A percentile compares a stretch with the other conserved stretches of the same genome.
These are phyloP conservation scores for Sebastes iracundus DNA, from an alignment of 2,797 vertebrate species.

Conservation along the genomic window DNA sequence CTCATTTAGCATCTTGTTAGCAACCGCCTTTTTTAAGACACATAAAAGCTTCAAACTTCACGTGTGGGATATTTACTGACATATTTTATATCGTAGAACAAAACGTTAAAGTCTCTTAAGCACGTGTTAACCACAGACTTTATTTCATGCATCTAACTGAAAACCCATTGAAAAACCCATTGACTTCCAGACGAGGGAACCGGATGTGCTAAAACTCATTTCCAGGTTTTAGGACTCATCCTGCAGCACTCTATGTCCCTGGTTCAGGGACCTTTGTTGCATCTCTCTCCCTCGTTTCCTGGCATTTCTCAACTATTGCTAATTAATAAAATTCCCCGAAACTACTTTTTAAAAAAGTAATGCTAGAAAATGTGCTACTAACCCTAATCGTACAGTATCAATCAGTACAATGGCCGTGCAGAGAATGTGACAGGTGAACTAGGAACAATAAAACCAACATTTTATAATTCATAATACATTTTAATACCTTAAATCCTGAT, in stretches of 20 bases:
- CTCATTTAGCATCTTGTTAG: rapidly evolving
- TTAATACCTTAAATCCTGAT: background rate
- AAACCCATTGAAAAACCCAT: too few species aligned
- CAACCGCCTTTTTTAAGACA: too few species aligned
- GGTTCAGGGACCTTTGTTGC: background rate
- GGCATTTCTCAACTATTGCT: background rate
- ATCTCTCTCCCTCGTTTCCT: background rate
- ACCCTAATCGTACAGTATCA: background rate
- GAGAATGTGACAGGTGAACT: background rate
- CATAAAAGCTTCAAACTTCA: too few species aligned
- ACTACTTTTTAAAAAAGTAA: background rate
- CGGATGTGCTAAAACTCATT: too few species aligned
- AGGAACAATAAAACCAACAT: background rate
- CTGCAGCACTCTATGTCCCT: background rate
- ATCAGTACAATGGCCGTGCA: background rate
- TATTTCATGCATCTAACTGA: too few species aligned
- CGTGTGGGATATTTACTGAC: too few species aligned
- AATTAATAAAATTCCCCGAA: background rate
- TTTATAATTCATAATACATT: background rate
- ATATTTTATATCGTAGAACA: too few species aligned
- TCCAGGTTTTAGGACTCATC: too few species aligned
- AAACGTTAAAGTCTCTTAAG: too few species aligned
- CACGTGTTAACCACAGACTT: too few species aligned
- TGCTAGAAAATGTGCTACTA: background rate
- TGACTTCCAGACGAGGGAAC: too few species aligned